Evolutionary conservation across 2,797 vertebrate genomes (phyloP).

Genomic region (Acipenser ruthenus): DNA sequence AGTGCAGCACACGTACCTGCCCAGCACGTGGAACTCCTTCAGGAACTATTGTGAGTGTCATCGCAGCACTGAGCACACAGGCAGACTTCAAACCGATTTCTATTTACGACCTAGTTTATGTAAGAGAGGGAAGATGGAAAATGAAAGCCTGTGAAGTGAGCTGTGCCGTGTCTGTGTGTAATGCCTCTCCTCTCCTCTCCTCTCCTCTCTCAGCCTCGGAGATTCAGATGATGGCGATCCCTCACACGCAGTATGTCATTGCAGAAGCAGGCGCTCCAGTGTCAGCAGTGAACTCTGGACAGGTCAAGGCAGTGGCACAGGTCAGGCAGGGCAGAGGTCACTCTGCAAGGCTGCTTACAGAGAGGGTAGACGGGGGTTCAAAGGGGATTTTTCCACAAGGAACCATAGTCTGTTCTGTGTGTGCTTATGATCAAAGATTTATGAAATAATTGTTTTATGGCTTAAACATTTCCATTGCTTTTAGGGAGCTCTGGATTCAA

Average conservation of each 20-base stretch:
- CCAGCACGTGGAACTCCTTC: conserved; percentile 86
- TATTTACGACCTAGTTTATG: not conserved
- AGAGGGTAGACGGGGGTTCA: not conserved
- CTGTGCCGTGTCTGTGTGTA: not conserved
- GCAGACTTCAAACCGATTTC: not conserved
- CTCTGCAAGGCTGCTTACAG: not conserved
- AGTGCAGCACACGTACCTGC: conserved; percentile 85
- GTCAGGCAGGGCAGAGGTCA: conserved; percentile 31
- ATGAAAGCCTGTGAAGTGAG: no score
- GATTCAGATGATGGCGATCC: conserved; percentile 97
- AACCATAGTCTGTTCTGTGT: not conserved
- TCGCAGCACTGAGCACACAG: not conserved
- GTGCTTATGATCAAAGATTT: no score
- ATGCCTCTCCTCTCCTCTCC: not conserved
- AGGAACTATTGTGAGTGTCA: conserved; percentile 77
- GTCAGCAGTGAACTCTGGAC: conserved; percentile 69
- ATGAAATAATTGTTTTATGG: no score
- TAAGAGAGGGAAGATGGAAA: no score
- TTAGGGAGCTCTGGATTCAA: no score
- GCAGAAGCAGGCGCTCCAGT: conserved; percentile 83
- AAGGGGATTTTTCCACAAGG: not conserved
- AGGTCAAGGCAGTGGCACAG: conserved; percentile 81
- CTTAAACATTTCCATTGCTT: not conserved
- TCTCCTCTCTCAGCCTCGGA: conserved; percentile 73
- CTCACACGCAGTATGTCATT: conserved; percentile 90